Conservation (phyloP, 2,888 invertebrate genomes). For the Rutpela maculata region DNA sequence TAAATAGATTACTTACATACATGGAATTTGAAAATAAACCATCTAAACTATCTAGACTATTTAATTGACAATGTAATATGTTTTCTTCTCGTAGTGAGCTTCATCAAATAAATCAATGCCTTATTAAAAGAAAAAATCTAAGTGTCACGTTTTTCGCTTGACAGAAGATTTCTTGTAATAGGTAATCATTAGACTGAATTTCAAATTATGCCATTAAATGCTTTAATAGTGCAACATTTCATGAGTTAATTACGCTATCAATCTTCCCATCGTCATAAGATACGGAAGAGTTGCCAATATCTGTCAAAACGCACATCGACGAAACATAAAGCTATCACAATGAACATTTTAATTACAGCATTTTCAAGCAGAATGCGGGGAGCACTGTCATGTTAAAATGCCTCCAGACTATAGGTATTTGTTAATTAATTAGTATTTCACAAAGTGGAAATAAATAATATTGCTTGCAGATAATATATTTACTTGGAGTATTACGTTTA, state of each 20-base stretch:
- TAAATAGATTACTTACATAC: no score
- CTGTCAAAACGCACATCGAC: background rate
- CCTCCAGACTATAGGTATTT: conserved; percentile 25
- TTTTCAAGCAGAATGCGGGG: conserved; percentile 3
- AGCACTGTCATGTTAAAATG: conserved; percentile 17
- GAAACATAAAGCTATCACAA: conserved; percentile 12
- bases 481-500: conserved; percentile 24
- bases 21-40: no score
- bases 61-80: no score
- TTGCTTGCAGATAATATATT: conserved; percentile 32
- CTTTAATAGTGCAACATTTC: background rate
- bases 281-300: conserved; percentile 3
- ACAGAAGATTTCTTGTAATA: no score
- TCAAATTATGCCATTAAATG: conserved; percentile 3
- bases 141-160: no score
- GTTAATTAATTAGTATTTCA: conserved; percentile 38
- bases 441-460: conserved; percentile 38
- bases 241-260: background rate
- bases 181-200: background rate
- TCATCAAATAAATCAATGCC: no score
- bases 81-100: no score
- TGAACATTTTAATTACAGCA: conserved; percentile 35
- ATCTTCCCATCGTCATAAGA: background rate
- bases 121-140: no score
- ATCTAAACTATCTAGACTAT: no score